phyloP scores from a whole-genome alignment of 2,888 invertebrate species.

The Protophormia terraenovae region DNA sequence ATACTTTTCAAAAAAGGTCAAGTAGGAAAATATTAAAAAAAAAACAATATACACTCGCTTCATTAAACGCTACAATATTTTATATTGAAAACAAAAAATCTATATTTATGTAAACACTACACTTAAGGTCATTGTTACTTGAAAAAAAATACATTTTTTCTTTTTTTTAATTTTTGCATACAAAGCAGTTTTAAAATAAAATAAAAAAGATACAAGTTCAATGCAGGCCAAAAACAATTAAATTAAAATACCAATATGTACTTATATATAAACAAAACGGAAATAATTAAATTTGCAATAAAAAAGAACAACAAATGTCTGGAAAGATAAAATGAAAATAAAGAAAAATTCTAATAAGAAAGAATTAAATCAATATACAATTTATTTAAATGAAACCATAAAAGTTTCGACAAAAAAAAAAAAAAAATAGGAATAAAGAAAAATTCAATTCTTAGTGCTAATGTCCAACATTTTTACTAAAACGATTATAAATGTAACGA shows the following conservation, averaged over 20 bases:
- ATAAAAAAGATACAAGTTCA: conserved; percentile 51
- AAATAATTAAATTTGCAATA: conserved; percentile 56
- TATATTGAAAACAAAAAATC: neutral
- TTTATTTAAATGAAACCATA: conserved; percentile 54
- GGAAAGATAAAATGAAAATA: neutral
- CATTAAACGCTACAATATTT: neutral
- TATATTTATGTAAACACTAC: neutral
- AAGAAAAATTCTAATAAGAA: conserved; percentile 21
- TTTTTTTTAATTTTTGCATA: conserved; percentile 2
- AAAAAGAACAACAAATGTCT: conserved; percentile 16
- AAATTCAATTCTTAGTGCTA: too few relatives aligned
- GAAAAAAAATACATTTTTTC: neutral
- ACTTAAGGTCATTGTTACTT: neutral
- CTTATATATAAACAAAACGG: conserved; percentile 31
- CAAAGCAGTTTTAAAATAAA: neutral
- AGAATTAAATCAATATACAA: conserved; percentile 42
- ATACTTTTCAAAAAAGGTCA: neutral
- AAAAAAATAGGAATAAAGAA: too few relatives aligned
- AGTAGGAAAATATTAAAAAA: conserved; percentile 11
- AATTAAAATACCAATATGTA: conserved; percentile 17
- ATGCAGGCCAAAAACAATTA: conserved; percentile 27
- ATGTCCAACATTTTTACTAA: too few relatives aligned
- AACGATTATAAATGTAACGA: too few relatives aligned
- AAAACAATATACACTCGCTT: neutral
- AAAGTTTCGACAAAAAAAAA: conserved; percentile 20